Conservation (phyloP, 2,797 vertebrate genomes). For the Macrochelys suwanniensis region DNA sequence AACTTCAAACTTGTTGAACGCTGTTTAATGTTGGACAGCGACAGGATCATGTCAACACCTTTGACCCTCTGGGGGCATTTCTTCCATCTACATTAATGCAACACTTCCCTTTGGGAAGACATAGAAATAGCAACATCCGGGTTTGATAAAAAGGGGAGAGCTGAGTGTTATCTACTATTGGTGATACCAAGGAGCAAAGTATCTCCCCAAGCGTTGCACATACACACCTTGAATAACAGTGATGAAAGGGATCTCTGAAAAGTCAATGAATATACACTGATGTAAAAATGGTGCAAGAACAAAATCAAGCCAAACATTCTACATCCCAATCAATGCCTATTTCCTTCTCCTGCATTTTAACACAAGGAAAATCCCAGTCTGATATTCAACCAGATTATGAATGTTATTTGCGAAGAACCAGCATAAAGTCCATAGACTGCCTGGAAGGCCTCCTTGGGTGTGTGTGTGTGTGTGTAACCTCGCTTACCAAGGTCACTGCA, state of each 20-base stretch:
- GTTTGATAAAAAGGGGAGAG: background rate
- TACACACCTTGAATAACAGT: background rate
- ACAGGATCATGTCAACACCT: background rate
- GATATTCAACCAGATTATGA: too few species aligned
- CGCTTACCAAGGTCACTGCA: background rate
- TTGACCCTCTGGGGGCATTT: background rate
- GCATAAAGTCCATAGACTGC: background rate
- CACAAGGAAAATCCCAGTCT: too few species aligned
- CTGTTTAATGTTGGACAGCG: background rate
- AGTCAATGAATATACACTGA: background rate
- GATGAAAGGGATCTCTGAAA: background rate
- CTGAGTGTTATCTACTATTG: background rate
- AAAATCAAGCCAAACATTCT: too few species aligned
- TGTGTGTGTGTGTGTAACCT: background rate
- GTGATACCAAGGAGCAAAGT: background rate
- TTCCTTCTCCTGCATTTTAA: too few species aligned
- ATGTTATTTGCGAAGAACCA: background rate
- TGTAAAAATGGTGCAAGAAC: background rate
- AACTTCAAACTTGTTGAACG: background rate
- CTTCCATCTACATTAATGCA: background rate
- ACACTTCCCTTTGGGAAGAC: background rate
- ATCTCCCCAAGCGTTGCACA: background rate
- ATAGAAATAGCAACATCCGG: background rate
- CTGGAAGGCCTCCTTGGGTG: background rate
- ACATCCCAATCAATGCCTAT: too few species aligned